Conservation (phyloP, 2,888 invertebrate species). For the Pseudococcus longispinus region DNA sequence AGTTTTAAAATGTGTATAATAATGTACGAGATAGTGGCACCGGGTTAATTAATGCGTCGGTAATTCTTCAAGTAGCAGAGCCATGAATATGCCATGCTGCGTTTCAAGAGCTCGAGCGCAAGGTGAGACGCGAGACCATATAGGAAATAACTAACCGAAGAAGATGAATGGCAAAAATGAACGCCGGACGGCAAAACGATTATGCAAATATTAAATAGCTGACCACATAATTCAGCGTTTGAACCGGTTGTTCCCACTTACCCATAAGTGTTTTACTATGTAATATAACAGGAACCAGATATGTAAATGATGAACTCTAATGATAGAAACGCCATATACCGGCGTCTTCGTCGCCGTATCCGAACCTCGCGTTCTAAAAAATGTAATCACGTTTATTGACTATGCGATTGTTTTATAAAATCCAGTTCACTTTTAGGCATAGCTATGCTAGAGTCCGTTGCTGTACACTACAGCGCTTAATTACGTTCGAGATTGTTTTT, state of each 20-base stretch:
- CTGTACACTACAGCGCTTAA: background rate
- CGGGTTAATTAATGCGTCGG: constrained; percentile 8
- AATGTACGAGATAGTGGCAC: background rate
- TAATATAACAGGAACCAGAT: constrained; percentile 27
- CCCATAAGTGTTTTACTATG: constrained; percentile 46
- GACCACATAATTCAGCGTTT: constrained; percentile 22
- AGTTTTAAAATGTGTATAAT: background rate
- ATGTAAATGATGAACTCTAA: constrained; percentile 33
- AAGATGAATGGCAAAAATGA: constrained; percentile 26
- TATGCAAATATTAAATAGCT: constrained; percentile 40
- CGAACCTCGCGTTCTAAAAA: constrained; percentile 5
- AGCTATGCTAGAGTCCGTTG: background rate
- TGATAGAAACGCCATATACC: constrained; percentile 30
- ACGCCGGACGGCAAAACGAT: constrained; percentile 35
- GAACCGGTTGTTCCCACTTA: constrained; percentile 44
- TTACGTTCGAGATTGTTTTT: constrained; percentile 36
- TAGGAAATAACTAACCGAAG: constrained; percentile 24
- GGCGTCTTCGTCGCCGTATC: background rate
- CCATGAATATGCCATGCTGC: background rate
- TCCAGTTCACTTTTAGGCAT: constrained; percentile 17
- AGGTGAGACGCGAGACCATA: background rate
- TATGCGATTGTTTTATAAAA: constrained; percentile 5
- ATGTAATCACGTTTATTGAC: constrained; percentile 40
- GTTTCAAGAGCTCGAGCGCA: background rate
- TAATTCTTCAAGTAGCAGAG: constrained; percentile 11